Base-by-base conservation (phyloP, 2,797 vertebrate species). In the Eulemur mongoz region DNA sequence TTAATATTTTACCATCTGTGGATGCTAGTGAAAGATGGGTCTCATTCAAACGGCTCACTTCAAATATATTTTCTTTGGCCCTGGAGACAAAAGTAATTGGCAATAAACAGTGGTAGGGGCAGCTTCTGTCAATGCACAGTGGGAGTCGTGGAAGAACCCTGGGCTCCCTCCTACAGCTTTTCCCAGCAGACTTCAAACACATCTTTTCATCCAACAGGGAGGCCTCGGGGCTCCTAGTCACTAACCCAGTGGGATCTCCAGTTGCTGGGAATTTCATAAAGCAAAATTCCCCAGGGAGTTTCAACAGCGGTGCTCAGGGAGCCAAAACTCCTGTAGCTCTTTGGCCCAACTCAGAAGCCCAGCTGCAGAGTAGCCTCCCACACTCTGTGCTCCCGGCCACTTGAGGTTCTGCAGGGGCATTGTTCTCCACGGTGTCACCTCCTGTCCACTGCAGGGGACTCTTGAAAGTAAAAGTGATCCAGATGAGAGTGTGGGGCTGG, bases 271-370 rank as follows among this genome's bases (percentile, higher is more conserved):
- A 97, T 96, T 98, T 97, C 89, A 91, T 89, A 94, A 96, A 94
- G 89, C 82, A 95, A 85, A 97, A 97, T 97, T 97, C 97, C 97
- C 97, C 97, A 87, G 94, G 94, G 97, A 97, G 84, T 98, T 98
- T 97, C 97, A 97, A 94, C 95, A 97, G 95, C 91, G 95, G 79
- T 95, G 67, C 54, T 91, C 91, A 72, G 75, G 93, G 89, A 96
- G 94, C 97, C 97, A 97, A 97, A 97, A 93, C 73, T 59, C 85
- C 90, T 79, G 86, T 88, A 94, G 95, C 85, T 97, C 84, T 96
- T 97, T 96, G 96, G 95, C 94, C 89, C 70, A 73, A 80, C 82
- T 87, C 70, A 78, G 93, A 97, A 93, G 82, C 92, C 69, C 88
- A 96, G 97, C 73, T 83, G 76, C 79, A 76, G 73, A 69, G 43